A percentile compares a stretch with the other conserved stretches of the same genome.
Conservation (phyloP, 1,140 invertebrate genomes). For the Bombus terrestris region DNA sequence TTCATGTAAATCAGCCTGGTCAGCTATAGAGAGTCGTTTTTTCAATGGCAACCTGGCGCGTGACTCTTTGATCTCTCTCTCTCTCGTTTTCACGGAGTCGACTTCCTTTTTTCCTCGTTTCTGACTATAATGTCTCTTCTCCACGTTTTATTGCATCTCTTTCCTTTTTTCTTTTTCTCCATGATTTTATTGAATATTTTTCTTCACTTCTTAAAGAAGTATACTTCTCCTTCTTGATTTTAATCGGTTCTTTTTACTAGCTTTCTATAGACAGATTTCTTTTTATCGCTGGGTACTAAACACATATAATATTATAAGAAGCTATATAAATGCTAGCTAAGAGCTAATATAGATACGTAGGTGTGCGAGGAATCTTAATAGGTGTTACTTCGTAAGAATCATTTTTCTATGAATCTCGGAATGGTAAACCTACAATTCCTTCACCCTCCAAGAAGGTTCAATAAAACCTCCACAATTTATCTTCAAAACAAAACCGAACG, state of each 20-base stretch:
- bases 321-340: not conserved
- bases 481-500: not conserved
- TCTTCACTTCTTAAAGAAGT: not conserved
- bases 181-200: not conserved
- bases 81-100: not conserved
- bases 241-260: not conserved
- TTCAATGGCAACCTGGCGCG: constrained; percentile 3
- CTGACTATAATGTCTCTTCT: not conserved
- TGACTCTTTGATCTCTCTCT: constrained; percentile 16
- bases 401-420: not conserved
- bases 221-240: not conserved
- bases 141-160: not conserved
- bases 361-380: not conserved
- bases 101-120: too few relatives aligned
- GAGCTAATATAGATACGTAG: not conserved
- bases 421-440: not conserved
- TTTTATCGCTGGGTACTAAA: not conserved
- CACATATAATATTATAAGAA: not conserved
- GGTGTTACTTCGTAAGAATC: too few relatives aligned
- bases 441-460: not conserved
- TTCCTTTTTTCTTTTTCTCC: not conserved
- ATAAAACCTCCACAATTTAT: not conserved
- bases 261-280: not conserved
- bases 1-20: constrained; percentile 70
- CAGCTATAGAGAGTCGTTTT: not conserved